A percentile compares a stretch with the other conserved stretches of the same genome.
phyloP scores from a whole-genome alignment of 2,888 invertebrate species.

The Mystacides longicornis region DNA sequence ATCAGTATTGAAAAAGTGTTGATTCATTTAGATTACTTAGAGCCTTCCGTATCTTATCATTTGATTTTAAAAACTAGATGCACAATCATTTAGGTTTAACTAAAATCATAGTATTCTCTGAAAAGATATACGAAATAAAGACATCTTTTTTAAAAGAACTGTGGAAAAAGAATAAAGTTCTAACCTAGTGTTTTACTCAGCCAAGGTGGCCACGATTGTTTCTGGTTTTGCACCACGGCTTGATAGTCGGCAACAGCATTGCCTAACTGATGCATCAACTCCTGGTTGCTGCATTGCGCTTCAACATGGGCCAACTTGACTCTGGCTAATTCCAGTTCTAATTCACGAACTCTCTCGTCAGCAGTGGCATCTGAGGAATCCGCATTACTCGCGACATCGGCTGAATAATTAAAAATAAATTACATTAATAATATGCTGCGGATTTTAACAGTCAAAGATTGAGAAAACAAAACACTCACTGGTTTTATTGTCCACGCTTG shows the following conservation, averaged over 20 bases:
- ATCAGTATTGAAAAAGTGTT: too few relatives aligned
- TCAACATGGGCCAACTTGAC: slow-evolving; percentile 96
- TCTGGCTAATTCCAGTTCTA: slow-evolving; percentile 93
- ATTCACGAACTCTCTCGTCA: slow-evolving; percentile 69
- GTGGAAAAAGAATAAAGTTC: too few relatives aligned
- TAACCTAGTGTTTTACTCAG: slow-evolving; percentile 80
- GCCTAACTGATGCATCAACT: slow-evolving; percentile 83
- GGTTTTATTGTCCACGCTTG: slow-evolving; percentile 43
- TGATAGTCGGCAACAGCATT: slow-evolving; percentile 67
- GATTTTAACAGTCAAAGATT: not conserved
- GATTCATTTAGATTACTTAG: too few relatives aligned
- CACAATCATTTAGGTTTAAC: too few relatives aligned
- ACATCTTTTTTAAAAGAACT: too few relatives aligned
- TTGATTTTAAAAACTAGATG: too few relatives aligned
- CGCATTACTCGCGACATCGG: not conserved
- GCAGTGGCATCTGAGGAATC: not conserved
- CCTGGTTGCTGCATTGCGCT: slow-evolving; percentile 94
- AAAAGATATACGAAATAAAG: too few relatives aligned
- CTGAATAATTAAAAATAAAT: too few relatives aligned
- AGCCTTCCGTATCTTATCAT: too few relatives aligned
- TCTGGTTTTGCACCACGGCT: slow-evolving; percentile 37
- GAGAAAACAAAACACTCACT: slow-evolving; percentile 29
- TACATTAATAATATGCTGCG: not conserved
- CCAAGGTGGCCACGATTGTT: slow-evolving; percentile 79
- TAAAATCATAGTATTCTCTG: too few relatives aligned